Conservation (phyloP, 2,113 vertebrate genomes). For the Paradisaea rubra region DNA sequence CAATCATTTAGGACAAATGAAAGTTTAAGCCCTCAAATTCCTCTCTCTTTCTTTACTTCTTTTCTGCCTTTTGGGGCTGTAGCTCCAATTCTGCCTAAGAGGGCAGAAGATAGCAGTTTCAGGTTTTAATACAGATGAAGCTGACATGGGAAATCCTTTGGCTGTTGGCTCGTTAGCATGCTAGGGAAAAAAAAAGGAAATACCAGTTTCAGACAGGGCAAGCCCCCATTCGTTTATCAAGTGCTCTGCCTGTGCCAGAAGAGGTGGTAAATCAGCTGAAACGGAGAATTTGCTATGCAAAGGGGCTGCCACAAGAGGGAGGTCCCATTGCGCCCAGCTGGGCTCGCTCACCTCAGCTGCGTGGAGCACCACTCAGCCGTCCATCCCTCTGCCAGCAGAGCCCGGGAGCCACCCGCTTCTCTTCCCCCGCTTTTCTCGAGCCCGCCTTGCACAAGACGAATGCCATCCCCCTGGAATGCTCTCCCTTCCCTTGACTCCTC, state of each 20-base stretch:
- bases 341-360: neutral
- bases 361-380: rapidly evolving
- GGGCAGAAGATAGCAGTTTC: neutral
- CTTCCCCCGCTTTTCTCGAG: rapidly evolving
- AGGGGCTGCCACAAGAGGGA: slow-evolving; percentile 24
- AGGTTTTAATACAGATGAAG: neutral
- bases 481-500: neutral
- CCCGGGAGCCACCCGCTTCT: neutral
- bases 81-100: neutral
- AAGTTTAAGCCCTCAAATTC: neutral
- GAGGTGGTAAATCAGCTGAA: neutral
- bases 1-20: neutral
- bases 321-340: neutral
- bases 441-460: neutral
- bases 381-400: rapidly evolving
- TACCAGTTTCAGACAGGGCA: neutral
- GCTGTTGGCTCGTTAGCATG: rapidly evolving
- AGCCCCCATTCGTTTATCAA: neutral
- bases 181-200: neutral
- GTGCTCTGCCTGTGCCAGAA: neutral
- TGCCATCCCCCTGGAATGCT: rapidly evolving
- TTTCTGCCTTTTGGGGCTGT: neutral
- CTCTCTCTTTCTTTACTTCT: neutral
- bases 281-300: neutral
- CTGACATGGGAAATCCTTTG: neutral